Base-by-base conservation (phyloP, 2,888 invertebrate species). In the Unio pictorum region DNA sequence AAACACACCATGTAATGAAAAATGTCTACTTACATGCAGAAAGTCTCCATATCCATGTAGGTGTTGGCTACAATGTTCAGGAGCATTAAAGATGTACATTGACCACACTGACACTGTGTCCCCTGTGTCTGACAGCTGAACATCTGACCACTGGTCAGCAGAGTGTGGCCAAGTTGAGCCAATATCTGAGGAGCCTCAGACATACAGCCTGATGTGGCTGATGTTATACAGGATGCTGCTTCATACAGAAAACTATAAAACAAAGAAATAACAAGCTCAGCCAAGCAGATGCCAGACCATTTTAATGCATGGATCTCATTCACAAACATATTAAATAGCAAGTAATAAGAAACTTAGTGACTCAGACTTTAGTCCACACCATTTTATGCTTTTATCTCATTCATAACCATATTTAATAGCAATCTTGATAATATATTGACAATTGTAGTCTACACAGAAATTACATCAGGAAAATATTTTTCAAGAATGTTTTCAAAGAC, bases 71-170 rank as follows among this genome's bases (percentile, higher is more conserved):
- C 54, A 0, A 69, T 34, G 23, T 72, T 64, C 30, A 75, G 67
- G 5, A 75, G 67, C 23, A 75, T 56, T 23, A 75, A 61, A 11
- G 75, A 70, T 20, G 72, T 64, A 61, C 75, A 75, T 55, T 75
- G 72, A 26, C 75, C 75, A 75, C 75, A 75, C 5, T 57, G 55
- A 63, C 75, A 75, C 26, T 61, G 64, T 6, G 68, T 23, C 23
- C 68, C 67, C 34, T 55, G 55, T 1, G 66, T 58, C 7, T 71
- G 55, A 65, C 75, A 75, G 3, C 58, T 45, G 1, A 61, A 28
- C 61, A 72, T 55, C 1, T 64, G 63, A 30, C 71, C 69, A 60
- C 75, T 68, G 30, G 61, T 54, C 26, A 75, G 61, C 26, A 75
- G 64, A 26, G 61, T 66, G 20, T 65, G 68, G 6, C 71, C 75